Evolutionary conservation across 2,113 vertebrate genomes (phyloP).

Genomic region (Atractosteus spatula): DNA sequence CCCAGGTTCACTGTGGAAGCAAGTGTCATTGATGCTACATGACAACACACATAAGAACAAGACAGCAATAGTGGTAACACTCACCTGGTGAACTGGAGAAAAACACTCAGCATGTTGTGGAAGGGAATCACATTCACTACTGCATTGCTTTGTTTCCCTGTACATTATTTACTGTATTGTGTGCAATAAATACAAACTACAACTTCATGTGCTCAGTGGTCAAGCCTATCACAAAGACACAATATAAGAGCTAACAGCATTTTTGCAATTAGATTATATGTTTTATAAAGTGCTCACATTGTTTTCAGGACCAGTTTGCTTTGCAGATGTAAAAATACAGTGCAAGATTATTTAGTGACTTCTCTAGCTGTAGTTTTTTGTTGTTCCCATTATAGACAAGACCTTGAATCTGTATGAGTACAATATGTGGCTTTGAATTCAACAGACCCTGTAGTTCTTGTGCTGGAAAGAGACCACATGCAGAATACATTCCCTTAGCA

Average conservation of each 20-base stretch:
- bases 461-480: too few species aligned
- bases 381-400: too few species aligned
- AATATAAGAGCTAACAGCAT: too few species aligned
- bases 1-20: constrained; percentile 8
- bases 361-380: too few species aligned
- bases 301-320: too few species aligned
- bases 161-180: constrained; percentile 4
- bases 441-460: too few species aligned
- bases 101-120: constrained; percentile 29
- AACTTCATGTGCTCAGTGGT: not conserved
- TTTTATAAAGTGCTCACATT: too few species aligned
- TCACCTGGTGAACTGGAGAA: not conserved
- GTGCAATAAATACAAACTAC: not conserved
- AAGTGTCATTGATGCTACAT: constrained; percentile 6
- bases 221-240: not conserved
- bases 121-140: constrained; percentile 21
- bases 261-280: too few species aligned
- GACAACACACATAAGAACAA: constrained; percentile 14
- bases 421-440: too few species aligned
- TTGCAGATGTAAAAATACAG: constrained; percentile 5
- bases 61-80: not conserved
- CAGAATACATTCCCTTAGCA: too few species aligned
- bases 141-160: not conserved
- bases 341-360: not conserved
- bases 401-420: too few species aligned